phyloP scores from a whole-genome alignment of 2,888 invertebrate species.

The Drosophila neonasuta region DNA sequence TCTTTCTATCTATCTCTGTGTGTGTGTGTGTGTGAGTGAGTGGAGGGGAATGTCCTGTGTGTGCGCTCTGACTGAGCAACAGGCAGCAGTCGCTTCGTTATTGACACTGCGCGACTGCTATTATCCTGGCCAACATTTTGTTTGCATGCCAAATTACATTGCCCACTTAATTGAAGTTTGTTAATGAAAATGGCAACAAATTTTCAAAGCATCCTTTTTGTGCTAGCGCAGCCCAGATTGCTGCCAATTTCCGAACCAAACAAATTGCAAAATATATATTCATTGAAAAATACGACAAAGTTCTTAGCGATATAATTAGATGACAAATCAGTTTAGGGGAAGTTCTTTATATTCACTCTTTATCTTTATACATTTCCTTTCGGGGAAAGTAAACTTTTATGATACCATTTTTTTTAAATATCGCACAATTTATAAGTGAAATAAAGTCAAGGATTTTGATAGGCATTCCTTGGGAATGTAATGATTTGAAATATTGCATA shows the following conservation, averaged over 20 bases:
- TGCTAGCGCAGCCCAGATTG: slow-evolving; percentile 26
- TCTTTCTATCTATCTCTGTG: not conserved
- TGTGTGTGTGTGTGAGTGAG: slow-evolving; percentile 13
- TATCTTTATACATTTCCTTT: slow-evolving; percentile 9
- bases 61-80: slow-evolving; percentile 55
- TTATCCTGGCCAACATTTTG: slow-evolving; percentile 73
- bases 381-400: slow-evolving; percentile 20
- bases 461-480: slow-evolving; percentile 5
- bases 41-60: slow-evolving; percentile 34
- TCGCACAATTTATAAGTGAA: no score
- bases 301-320: slow-evolving; percentile 10
- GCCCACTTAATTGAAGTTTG: slow-evolving; percentile 71
- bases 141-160: slow-evolving; percentile 74
- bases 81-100: slow-evolving; percentile 62
- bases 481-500: slow-evolving; percentile 2
- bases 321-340: slow-evolving; percentile 25
- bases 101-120: slow-evolving; percentile 62
- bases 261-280: slow-evolving; percentile 17
- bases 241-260: not conserved
- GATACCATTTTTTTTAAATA: not conserved
- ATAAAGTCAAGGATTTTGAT: slow-evolving; percentile 3
- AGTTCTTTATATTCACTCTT: slow-evolving; percentile 2
- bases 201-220: slow-evolving; percentile 35
- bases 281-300: slow-evolving; percentile 1
- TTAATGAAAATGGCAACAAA: slow-evolving; percentile 72